Base-by-base conservation (phyloP, 1,140 invertebrate genomes). In the Battus philenor region DNA sequence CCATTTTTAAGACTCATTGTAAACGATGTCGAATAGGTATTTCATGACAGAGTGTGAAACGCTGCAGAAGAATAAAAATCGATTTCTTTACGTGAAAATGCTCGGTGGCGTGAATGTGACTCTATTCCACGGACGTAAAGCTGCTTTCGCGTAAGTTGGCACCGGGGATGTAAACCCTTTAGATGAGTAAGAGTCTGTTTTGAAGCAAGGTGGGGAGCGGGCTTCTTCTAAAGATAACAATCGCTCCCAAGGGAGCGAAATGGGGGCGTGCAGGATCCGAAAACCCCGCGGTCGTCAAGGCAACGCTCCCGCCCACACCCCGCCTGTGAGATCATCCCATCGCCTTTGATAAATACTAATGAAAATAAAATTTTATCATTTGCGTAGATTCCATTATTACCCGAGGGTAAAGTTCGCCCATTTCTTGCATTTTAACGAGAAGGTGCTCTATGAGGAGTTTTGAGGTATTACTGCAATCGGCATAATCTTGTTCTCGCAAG, bases 281-380 rank as follows among this genome's bases (percentile, higher is more conserved):
- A 64, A 59, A 64, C 68, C 73, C 44, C n/a, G 50, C 58, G 44
- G 73, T 77, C 65, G 59, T 67, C 63, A 74, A 68, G 59, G 62
- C 67, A 58, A 84, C 77, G 54, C 60, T 36, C 62, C 58, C 71
- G 65, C 68, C 74, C 73, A 68, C 59, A 48, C 58, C 58, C 47
- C 58, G 53, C 58, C 66, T 61, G 39, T 41, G 54, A 70, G 74
- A 82, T 80, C 63, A 82, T 77, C 76, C 67, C 55, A 61, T 41
- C n/a, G 59, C 64, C 68, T 69, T 72, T 41, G 38, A 62, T 75
- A 75, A 75, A 75, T 70, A 72, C 61, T 73, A 74, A 65, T 77
- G 69, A 78, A 72, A 81, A 83, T 79, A 81, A 79, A 78, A 76
- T 81, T 79, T 79, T 83, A 80, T 83, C 77, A 83, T 82, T 68